These are phyloP conservation scores for Parnassius orleans DNA, from an alignment of 2,888 invertebrate genomes.

Conservation along the genomic window DNA sequence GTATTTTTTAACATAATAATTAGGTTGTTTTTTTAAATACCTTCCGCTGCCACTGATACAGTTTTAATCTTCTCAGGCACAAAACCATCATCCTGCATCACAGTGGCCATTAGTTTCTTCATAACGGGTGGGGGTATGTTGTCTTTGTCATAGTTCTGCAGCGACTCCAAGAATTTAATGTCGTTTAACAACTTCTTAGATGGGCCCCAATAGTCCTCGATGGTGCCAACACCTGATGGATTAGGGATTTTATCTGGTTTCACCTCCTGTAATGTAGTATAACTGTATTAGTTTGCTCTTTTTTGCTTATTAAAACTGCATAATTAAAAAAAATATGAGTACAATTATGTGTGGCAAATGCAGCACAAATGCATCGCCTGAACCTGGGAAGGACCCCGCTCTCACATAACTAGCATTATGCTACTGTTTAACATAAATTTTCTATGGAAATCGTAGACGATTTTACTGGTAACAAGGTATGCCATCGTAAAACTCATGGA, in stretches of 20 bases:
- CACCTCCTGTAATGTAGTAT: constrained; percentile 79
- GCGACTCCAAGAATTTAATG: constrained; percentile 93
- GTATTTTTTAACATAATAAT: too few relatives aligned
- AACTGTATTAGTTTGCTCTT: too few relatives aligned
- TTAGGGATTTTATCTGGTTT: constrained; percentile 94
- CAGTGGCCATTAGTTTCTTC: constrained; percentile 90
- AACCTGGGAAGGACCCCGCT: too few relatives aligned
- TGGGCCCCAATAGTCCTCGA: constrained; percentile 96
- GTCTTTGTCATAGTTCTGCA: constrained; percentile 95
- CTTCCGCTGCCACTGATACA: constrained; percentile 95
- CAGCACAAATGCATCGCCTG: too few relatives aligned
- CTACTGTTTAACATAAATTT: too few relatives aligned
- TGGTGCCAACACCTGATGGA: constrained; percentile 89
- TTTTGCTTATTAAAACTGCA: too few relatives aligned
- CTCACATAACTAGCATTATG: too few relatives aligned
- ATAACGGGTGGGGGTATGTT: constrained; percentile 92
- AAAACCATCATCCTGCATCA: constrained; percentile 91
- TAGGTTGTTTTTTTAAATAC: constrained; percentile 47
- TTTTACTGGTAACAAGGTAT: too few relatives aligned
- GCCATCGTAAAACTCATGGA: too few relatives aligned
- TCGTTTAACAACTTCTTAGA: constrained; percentile 94
- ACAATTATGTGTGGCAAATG: too few relatives aligned
- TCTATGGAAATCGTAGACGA: too few relatives aligned
- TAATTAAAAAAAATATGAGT: too few relatives aligned
- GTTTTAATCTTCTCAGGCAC: constrained; percentile 94